Conservation (phyloP, 1,140 invertebrate species). For the Grapholita molesta region DNA sequence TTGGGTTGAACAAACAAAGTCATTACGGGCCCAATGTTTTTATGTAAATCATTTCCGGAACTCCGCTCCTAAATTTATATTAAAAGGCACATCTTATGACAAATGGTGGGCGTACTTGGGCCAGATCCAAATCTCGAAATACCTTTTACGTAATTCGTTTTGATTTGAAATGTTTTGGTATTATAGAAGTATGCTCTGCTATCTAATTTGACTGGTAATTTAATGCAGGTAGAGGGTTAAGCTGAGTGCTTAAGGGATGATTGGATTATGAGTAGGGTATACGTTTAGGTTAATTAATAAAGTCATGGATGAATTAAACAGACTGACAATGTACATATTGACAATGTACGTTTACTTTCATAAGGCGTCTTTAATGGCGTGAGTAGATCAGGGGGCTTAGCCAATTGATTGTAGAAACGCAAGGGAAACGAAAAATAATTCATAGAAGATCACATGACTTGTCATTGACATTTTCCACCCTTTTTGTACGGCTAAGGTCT, state of each 20-base stretch:
- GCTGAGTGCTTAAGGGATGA: neutral
- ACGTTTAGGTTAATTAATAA: neutral
- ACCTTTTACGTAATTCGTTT: slow-evolving; percentile 14
- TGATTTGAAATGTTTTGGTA: slow-evolving; percentile 1
- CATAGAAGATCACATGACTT: too few species aligned
- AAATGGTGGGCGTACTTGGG: slow-evolving; percentile 11
- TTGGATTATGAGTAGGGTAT: neutral
- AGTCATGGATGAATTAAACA: too few species aligned
- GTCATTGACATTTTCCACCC: too few species aligned
- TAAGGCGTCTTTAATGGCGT: too few species aligned
- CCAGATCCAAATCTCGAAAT: slow-evolving; percentile 3
- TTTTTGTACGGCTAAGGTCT: too few species aligned
- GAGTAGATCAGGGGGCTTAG: too few species aligned
- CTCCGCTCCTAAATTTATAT: slow-evolving; percentile 9
- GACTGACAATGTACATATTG: too few species aligned
- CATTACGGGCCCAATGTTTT: neutral
- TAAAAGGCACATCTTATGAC: slow-evolving; percentile 7
- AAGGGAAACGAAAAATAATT: too few species aligned
- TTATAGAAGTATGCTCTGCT: neutral
- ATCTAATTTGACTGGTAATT: neutral
- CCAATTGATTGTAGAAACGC: too few species aligned
- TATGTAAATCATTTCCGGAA: slow-evolving; percentile 2
- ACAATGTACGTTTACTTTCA: too few species aligned
- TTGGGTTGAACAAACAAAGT: neutral
- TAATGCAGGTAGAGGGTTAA: neutral